Evolutionary conservation across 2,113 vertebrate species (phyloP).

Genomic region (Thamnaconus septentrionalis): DNA sequence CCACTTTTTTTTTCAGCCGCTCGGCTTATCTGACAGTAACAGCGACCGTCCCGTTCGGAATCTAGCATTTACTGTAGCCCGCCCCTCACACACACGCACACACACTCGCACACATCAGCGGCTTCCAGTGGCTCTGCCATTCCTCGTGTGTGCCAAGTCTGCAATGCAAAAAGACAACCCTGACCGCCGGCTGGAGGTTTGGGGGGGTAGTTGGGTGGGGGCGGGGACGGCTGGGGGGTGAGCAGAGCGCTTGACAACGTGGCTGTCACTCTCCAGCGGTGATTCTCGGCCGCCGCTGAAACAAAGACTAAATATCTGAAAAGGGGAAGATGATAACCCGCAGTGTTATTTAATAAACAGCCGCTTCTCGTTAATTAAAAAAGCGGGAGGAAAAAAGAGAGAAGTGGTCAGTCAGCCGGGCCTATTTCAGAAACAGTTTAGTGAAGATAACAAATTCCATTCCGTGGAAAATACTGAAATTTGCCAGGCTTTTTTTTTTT

Average conservation of each 20-base stretch:
- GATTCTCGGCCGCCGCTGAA: slow-evolving; percentile 34
- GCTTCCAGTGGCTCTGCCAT: slow-evolving; percentile 61
- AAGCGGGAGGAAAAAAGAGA: background rate
- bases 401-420: slow-evolving; percentile 15
- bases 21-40: slow-evolving; percentile 68
- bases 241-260: slow-evolving; percentile 52
- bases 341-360: slow-evolving; percentile 34
- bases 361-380: slow-evolving; percentile 39
- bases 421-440: slow-evolving; percentile 22
- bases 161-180: slow-evolving; percentile 61
- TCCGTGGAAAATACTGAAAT: slow-evolving; percentile 13
- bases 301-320: slow-evolving; percentile 40
- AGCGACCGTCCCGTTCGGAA: slow-evolving; percentile 56
- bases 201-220: no score
- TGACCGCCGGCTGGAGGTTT: slow-evolving; percentile 5
- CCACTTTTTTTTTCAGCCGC: slow-evolving; percentile 34
- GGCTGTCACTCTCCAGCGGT: slow-evolving; percentile 52
- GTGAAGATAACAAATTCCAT: slow-evolving; percentile 14
- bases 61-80: slow-evolving; percentile 66
- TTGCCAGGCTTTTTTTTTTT: background rate
- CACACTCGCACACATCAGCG: slow-evolving; percentile 11
- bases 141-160: slow-evolving; percentile 56
- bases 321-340: slow-evolving; percentile 17
- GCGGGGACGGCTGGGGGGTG: slow-evolving; percentile 13
- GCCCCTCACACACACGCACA: slow-evolving; percentile 37